Base-by-base conservation (phyloP, 1,140 invertebrate species). In the Cecropterus lyciades region DNA sequence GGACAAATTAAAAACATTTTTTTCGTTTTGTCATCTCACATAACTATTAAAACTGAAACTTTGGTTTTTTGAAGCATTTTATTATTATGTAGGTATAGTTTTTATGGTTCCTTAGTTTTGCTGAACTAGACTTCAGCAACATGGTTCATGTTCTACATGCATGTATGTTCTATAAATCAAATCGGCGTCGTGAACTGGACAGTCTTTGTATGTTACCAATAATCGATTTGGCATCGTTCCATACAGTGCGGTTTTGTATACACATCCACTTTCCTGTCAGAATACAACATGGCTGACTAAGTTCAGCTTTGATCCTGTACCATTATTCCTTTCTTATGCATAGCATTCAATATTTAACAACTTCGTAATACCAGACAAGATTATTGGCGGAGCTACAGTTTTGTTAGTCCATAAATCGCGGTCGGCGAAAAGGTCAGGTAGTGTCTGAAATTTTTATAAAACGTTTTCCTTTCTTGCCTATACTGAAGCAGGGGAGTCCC, bases 191-290 rank as follows among this genome's bases (percentile, higher is more conserved):
- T 60, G 11, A 48, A 17, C 52, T 46, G 57, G 45, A 48, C 57
- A 48, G 45, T 60, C 27, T 60, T 60, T 49, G 57, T 49, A 60
- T 60, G 57, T 60, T 49, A 60, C 45, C 57, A 49, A 37, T 62
- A 62, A 62, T 62, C 57, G 45, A 49, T 62, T 62, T 62, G 57
- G 57, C 57, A 62, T 62, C 57, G 57, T 48, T 62, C 57, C 57
- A 62, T 49, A 49, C 15, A 37, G 13, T 49, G 56, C 15, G 57
- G 57, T 49, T 60, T 60, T 60, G 56, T 62, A 40, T 62, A 62
- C 46, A 60, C 17, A 55, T 59, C 24, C 56, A 59, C 56, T 59
- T 59, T 48, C 42, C 17, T 57, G 40, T 59, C 56, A 59, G 56
- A n/a, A n/a, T 10, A 48, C 27, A 2, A 37, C 33, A 37, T 37